A percentile compares a stretch with the other conserved stretches of the same genome.
phyloP scores from a whole-genome alignment of 2,113 vertebrate species.

The Pteruthius melanotis region DNA sequence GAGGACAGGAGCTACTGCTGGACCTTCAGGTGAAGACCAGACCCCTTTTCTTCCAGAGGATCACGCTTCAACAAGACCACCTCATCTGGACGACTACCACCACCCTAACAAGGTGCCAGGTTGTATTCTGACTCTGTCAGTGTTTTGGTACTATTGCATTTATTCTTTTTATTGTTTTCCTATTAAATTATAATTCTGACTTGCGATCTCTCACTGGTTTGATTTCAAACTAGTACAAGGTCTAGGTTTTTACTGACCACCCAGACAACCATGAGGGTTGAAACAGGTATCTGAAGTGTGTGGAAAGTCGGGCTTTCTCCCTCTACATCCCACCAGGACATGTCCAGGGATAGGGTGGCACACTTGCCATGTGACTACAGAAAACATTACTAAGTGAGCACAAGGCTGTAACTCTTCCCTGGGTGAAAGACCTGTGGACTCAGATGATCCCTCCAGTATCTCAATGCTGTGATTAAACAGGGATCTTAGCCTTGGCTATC shows the following conservation, averaged over 20 bases:
- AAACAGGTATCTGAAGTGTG: background rate
- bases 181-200: too few relatives aligned
- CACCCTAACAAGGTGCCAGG: too few relatives aligned
- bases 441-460: background rate
- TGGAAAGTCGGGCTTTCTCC: background rate
- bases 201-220: too few relatives aligned
- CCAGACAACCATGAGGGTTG: background rate
- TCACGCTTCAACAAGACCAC: too few relatives aligned
- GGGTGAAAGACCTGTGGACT: background rate
- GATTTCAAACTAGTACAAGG: too few relatives aligned
- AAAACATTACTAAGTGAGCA: background rate
- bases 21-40: too few relatives aligned
- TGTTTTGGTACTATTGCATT: too few relatives aligned
- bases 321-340: background rate
- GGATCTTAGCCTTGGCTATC: background rate
- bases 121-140: too few relatives aligned
- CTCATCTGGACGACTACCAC: too few relatives aligned
- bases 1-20: too few relatives aligned
- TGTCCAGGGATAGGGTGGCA: background rate
- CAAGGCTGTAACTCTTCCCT: background rate
- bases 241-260: background rate
- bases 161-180: too few relatives aligned
- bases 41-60: too few relatives aligned
- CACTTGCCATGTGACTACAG: background rate
- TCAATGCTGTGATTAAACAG: background rate